These are phyloP conservation scores for Margarornis squamiger DNA, from an alignment of 2,797 vertebrate genomes.

Conservation along the genomic window DNA sequence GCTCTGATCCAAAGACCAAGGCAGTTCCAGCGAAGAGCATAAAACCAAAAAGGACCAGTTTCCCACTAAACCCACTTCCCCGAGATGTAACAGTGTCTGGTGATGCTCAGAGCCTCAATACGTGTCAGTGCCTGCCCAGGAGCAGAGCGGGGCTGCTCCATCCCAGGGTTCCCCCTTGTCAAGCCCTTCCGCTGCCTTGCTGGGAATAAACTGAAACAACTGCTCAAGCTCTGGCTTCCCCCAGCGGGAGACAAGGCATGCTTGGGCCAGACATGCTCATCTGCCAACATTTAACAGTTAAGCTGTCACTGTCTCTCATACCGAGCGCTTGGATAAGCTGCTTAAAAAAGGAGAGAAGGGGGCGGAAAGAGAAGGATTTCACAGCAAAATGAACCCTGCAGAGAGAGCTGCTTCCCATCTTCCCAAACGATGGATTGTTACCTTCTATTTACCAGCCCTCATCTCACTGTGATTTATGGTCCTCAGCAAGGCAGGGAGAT, in stretches of 20 bases:
- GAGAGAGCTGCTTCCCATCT: background rate
- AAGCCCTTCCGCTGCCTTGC: background rate
- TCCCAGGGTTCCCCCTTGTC: background rate
- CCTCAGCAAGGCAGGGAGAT: background rate
- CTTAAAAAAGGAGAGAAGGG: background rate
- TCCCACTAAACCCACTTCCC: background rate
- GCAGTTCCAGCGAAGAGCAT: fast-evolving
- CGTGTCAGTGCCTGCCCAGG: fast-evolving
- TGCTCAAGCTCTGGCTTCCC: background rate
- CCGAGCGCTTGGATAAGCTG: background rate
- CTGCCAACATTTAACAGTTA: background rate
- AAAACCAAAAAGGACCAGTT: background rate
- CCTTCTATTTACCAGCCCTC: background rate
- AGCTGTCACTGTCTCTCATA: constrained; percentile 9
- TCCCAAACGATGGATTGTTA: background rate
- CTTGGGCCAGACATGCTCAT: background rate
- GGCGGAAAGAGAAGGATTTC: fast-evolving
- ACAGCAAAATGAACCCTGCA: background rate
- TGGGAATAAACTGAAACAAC: background rate
- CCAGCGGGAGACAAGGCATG: background rate
- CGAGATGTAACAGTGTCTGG: background rate
- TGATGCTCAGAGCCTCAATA: background rate
- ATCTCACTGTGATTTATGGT: background rate
- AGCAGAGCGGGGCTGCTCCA: background rate
- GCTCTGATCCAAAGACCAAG: too few species aligned